phyloP scores from a whole-genome alignment of 2,113 vertebrate species.

The Coracopsis vasa region DNA sequence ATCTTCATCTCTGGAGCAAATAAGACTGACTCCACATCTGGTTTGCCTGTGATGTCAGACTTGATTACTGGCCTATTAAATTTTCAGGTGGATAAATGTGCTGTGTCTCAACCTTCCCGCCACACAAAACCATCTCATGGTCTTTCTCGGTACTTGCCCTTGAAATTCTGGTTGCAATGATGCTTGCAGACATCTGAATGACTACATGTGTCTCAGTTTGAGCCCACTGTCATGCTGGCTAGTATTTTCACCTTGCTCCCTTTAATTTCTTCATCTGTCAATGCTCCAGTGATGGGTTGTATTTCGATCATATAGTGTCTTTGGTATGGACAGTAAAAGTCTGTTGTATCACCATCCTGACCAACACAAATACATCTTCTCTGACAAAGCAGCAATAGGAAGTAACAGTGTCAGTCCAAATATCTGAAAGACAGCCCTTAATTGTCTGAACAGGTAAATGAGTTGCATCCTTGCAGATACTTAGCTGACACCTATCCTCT shows the following conservation, averaged over 20 bases:
- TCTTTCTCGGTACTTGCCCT: neutral
- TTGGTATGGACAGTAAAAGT: neutral
- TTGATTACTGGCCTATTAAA: neutral
- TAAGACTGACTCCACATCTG: neutral
- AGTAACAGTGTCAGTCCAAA: neutral
- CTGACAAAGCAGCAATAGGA: neutral
- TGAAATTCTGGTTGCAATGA: neutral
- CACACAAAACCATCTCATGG: neutral
- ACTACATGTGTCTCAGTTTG: neutral
- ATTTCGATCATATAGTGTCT: neutral
- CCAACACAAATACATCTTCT: neutral
- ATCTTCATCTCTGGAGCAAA: neutral
- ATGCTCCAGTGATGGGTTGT: neutral
- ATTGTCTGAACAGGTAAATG: neutral
- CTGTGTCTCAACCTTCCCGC: neutral
- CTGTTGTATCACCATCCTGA: neutral
- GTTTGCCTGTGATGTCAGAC: neutral
- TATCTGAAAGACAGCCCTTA: neutral
- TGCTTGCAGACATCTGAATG: neutral
- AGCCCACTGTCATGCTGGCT: neutral
- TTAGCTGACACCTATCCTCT: neutral
- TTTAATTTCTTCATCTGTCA: neutral
- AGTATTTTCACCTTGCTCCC: neutral
- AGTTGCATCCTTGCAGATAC: neutral
- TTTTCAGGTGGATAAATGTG: neutral